Evolutionary conservation across 2,888 invertebrate genomes (phyloP).

Genomic region (Dryomyza anilis): DNA sequence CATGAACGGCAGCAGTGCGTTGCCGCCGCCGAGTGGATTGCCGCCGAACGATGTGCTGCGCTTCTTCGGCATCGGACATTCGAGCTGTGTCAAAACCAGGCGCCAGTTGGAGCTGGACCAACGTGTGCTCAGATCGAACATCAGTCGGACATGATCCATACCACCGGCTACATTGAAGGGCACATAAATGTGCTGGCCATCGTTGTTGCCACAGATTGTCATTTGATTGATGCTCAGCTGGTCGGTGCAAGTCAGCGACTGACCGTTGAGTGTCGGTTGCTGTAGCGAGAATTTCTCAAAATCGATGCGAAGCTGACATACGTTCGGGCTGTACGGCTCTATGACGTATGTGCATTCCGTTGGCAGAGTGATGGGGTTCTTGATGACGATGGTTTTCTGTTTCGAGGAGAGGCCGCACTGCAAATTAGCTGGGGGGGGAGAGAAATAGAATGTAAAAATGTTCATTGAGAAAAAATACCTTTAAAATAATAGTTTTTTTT

Average conservation of each 20-base stretch:
- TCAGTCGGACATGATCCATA: slow-evolving; percentile 58
- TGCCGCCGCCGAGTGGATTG: slow-evolving; percentile 24
- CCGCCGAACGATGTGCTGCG: slow-evolving; percentile 21
- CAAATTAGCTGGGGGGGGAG: slow-evolving; percentile 48
- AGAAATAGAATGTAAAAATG: not conserved
- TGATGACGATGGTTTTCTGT: slow-evolving; percentile 54
- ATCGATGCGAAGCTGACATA: slow-evolving; percentile 57
- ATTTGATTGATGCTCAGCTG: slow-evolving; percentile 47
- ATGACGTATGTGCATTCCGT: slow-evolving; percentile 50
- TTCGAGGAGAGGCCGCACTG: slow-evolving; percentile 49
- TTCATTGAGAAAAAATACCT: too few species aligned
- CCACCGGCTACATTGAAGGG: slow-evolving; percentile 53
- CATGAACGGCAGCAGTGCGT: slow-evolving; percentile 23
- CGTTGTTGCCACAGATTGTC: slow-evolving; percentile 68
- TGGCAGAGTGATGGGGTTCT: slow-evolving; percentile 44
- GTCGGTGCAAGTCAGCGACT: slow-evolving; percentile 45
- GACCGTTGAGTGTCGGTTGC: slow-evolving; percentile 39
- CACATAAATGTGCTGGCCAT: slow-evolving; percentile 65
- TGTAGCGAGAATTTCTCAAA: slow-evolving; percentile 50
- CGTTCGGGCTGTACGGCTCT: slow-evolving; percentile 50
- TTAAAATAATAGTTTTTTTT: too few species aligned
- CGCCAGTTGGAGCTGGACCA: slow-evolving; percentile 62
- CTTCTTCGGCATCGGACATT: slow-evolving; percentile 59
- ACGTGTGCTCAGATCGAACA: slow-evolving; percentile 61
- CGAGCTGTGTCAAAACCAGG: slow-evolving; percentile 68